Evolutionary conservation across 2,113 vertebrate species (phyloP).

Genomic region (Misgurnus mizolepis): DNA sequence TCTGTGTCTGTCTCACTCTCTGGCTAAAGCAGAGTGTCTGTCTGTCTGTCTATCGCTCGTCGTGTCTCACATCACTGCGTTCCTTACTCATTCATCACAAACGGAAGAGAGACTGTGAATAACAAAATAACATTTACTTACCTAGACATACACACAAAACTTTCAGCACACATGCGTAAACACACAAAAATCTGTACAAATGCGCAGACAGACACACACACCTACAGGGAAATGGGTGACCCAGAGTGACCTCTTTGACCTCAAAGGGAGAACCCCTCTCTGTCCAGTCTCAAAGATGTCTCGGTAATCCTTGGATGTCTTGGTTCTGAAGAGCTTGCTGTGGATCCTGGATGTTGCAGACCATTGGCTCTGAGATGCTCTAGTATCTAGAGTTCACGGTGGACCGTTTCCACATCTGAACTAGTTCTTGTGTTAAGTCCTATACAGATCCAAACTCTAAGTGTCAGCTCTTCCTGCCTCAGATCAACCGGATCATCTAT

Average conservation of each 20-base stretch:
- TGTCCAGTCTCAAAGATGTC: background rate
- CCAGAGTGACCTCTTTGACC: slow-evolving; percentile 21
- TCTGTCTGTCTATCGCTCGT: background rate
- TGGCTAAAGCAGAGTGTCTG: background rate
- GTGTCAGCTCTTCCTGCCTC: slow-evolving; percentile 14
- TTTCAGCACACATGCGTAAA: slow-evolving; percentile 10
- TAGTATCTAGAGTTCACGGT: slow-evolving; percentile 38
- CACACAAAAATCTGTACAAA: slow-evolving; percentile 1
- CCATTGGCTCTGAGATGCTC: slow-evolving; percentile 10
- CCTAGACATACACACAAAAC: slow-evolving; percentile 24
- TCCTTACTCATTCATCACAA: background rate
- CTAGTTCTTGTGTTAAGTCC: slow-evolving; percentile 25
- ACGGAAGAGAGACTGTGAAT: slow-evolving; percentile 30
- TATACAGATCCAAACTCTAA: slow-evolving; percentile 55
- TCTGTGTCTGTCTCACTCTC: background rate
- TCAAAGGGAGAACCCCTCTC: background rate
- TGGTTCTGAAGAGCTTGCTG: background rate
- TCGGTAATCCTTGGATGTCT: slow-evolving; percentile 38
- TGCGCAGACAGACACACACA: slow-evolving; percentile 44
- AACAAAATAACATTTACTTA: slow-evolving; percentile 3
- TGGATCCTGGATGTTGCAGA: slow-evolving; percentile 1
- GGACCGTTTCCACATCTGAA: slow-evolving; percentile 41
- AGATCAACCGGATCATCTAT: slow-evolving; percentile 9
- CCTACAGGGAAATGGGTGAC: slow-evolving; percentile 51
- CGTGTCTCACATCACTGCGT: slow-evolving; percentile 2